These are phyloP conservation scores for Diceros bicornis DNA, from an alignment of 2,797 vertebrate genomes.

Conservation along the genomic window DNA sequence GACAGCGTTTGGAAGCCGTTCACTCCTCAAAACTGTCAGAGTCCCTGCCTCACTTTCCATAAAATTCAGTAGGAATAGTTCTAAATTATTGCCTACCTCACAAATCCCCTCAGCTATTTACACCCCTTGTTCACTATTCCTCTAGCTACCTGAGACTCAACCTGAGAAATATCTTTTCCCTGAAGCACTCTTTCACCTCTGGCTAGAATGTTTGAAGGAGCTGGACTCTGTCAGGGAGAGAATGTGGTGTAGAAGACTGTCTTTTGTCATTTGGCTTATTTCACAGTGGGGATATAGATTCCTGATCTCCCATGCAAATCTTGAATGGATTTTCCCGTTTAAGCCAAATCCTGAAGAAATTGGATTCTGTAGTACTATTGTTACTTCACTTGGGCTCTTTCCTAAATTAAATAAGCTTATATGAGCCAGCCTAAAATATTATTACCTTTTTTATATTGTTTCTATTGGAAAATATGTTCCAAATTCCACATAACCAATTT, in stretches of 20 bases:
- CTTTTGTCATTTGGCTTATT: conserved; percentile 31
- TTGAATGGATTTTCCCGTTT: conserved; percentile 45
- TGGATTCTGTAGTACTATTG: neutral
- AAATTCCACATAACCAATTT: neutral
- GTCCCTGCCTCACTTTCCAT: neutral
- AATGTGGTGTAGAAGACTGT: neutral
- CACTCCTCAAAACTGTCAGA: neutral
- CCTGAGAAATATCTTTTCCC: conserved; percentile 2
- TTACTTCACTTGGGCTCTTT: neutral
- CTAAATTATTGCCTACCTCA: neutral
- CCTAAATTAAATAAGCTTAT: conserved; percentile 4
- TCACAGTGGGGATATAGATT: neutral
- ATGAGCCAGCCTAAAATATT: conserved; percentile 15
- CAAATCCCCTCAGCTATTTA: neutral
- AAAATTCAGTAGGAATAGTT: neutral
- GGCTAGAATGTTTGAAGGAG: neutral
- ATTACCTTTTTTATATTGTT: conserved; percentile 12
- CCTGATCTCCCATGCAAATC: neutral
- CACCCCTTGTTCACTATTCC: neutral
- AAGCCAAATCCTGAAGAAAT: neutral
- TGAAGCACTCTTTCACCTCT: neutral
- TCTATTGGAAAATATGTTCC: conserved; percentile 26
- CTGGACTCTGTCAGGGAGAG: neutral
- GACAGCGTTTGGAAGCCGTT: neutral
- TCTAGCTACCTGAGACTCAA: neutral